These are phyloP conservation scores for Eumaeus atala DNA, from an alignment of 1,140 invertebrate genomes.

Conservation along the genomic window DNA sequence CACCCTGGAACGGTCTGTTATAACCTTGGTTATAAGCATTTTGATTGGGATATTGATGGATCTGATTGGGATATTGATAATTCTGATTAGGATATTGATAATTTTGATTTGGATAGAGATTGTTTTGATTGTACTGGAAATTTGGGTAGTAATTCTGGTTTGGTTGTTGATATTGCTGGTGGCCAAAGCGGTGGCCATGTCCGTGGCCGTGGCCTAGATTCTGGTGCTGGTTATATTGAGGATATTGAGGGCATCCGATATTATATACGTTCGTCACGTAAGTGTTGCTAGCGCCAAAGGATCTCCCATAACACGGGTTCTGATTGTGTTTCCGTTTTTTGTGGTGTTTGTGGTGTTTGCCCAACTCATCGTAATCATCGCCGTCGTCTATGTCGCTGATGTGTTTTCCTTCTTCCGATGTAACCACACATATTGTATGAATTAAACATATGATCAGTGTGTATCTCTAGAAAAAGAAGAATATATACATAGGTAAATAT, in stretches of 20 bases:
- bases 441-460: slow-evolving; percentile 3
- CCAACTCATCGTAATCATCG: slow-evolving; percentile 2
- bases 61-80: neutral
- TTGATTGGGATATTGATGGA: slow-evolving; percentile 2
- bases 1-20: slow-evolving; percentile 39
- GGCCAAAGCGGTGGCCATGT: slow-evolving; percentile 25
- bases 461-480: slow-evolving; percentile 4
- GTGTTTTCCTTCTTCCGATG: neutral
- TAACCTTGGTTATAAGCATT: slow-evolving; percentile 8
- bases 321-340: slow-evolving; percentile 13
- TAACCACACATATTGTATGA: neutral
- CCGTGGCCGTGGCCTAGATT: slow-evolving; percentile 28
- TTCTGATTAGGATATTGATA: slow-evolving; percentile 7
- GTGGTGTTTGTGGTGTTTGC: neutral
- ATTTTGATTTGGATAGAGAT: slow-evolving; percentile 12
- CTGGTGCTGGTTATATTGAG: slow-evolving; percentile 17
- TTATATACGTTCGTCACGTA: slow-evolving; percentile 11
- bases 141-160: slow-evolving; percentile 6
- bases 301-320: slow-evolving; percentile 15
- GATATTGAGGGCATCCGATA: slow-evolving; percentile 6
- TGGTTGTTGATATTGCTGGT: slow-evolving; percentile 11
- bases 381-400: neutral
- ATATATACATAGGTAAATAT: neutral
- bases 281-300: slow-evolving; percentile 2
- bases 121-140: slow-evolving; percentile 10